Base-by-base conservation (phyloP, 2,888 invertebrate genomes). In the Eupithecia tripunctaria region DNA sequence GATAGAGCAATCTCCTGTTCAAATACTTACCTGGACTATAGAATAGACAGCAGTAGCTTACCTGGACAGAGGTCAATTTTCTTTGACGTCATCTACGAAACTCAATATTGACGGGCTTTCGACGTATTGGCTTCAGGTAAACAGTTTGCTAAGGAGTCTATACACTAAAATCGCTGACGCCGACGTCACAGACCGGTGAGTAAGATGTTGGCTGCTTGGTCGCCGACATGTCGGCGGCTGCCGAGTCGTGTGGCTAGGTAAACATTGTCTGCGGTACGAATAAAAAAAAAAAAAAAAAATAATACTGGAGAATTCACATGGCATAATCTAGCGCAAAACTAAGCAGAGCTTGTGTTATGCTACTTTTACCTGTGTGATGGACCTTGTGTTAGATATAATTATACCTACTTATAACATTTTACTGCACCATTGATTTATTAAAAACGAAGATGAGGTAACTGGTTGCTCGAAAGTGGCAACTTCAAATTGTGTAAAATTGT, bases 1-100 rank as follows among this genome's bases (percentile, higher is more conserved):
- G 60, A 67, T 47, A 68, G 43, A 70, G 64, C 64, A 68, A 73
- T 73, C 70, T 73, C 65, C 73, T 71, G 43, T 51, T n/a, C 63
- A 67, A 74, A 74, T 69, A 74, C 63, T 65, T 71, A 25, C 63
- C 32, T 60, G 27, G 29, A 29, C 60, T 36, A 36, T 18, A 25
- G 38, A 60, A 29, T 60, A 60, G 14, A 6, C 15, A 29, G 7
- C 15, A 38, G 21, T 8, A 15, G 38, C 3, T 0, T 38, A 56
- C 68, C 66, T 67, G 65, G 36, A 38, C 60, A 36, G n/a, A 65
- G 60, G 59, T 71, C 69, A 67, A 71, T 67, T 56, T 63, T 36
- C 43, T 66, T 72, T 67, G 41, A 62, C 66, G 66, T 70, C 47
- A 72, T 47, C 51, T 51, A 21, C 64, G 10, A 36, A 21, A 64